Conservation (phyloP, 2,113 vertebrate species). For the Pomatorhinus ruficollis region DNA sequence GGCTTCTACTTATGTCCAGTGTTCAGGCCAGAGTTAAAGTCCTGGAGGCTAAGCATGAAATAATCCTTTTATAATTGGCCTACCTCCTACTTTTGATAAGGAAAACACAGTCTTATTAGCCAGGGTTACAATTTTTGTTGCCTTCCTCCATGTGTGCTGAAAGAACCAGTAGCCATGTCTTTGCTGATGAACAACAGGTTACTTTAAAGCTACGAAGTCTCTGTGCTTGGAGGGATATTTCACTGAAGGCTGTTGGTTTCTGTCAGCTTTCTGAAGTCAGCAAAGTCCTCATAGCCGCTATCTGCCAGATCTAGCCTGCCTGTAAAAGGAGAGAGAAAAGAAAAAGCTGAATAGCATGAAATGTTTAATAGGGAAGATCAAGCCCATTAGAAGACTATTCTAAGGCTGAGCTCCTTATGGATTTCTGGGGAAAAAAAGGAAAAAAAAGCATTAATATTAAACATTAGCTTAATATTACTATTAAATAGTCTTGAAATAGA, state of each 20-base stretch:
- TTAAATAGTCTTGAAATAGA: slow-evolving; percentile 14
- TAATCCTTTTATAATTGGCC: slow-evolving; percentile 72
- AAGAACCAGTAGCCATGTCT: slow-evolving; percentile 33
- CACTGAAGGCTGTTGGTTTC: neutral
- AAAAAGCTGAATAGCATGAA: slow-evolving; percentile 27
- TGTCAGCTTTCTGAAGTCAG: slow-evolving; percentile 16
- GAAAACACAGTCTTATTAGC: slow-evolving; percentile 75
- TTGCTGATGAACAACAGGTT: slow-evolving; percentile 68
- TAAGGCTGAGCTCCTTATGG: neutral
- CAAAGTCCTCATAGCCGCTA: slow-evolving; percentile 41
- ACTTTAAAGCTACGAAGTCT: slow-evolving; percentile 53
- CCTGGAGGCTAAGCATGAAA: slow-evolving; percentile 52
- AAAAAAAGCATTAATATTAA: slow-evolving; percentile 12
- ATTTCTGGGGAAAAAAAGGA: neutral
- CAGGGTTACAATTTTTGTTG: slow-evolving; percentile 73
- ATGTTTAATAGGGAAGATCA: neutral
- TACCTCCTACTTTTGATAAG: slow-evolving; percentile 66
- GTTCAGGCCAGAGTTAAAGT: slow-evolving; percentile 31
- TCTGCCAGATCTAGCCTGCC: slow-evolving; percentile 20
- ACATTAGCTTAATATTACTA: neutral
- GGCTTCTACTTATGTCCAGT: slow-evolving; percentile 68
- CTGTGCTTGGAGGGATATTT: neutral
- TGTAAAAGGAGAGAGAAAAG: slow-evolving; percentile 57
- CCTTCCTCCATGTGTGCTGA: slow-evolving; percentile 76
- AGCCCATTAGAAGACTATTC: neutral